Conservation (phyloP, 2,888 invertebrate genomes). For the Nasonia oneida region DNA sequence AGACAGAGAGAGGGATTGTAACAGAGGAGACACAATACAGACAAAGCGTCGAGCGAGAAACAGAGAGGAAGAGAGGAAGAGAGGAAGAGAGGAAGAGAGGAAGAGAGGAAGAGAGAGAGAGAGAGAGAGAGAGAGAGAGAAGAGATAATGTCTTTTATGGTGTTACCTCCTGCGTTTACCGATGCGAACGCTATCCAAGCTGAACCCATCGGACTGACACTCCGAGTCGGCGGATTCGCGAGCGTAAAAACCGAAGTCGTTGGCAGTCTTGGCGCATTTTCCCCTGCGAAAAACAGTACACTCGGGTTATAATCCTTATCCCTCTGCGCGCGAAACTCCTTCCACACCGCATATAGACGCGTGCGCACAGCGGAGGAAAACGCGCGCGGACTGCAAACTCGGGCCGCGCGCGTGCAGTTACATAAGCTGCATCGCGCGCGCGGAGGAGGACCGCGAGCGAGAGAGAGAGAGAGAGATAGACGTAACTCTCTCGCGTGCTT, state of each 20-base stretch:
- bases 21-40: too few relatives aligned
- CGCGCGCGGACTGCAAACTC: slow-evolving; percentile 10
- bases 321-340: background rate
- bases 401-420: background rate
- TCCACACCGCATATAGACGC: background rate
- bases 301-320: background rate
- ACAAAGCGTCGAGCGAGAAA: background rate
- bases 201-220: slow-evolving; percentile 46
- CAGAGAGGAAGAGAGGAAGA: background rate
- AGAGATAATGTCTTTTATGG: background rate
- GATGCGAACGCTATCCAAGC: slow-evolving; percentile 35
- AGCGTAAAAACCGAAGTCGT: slow-evolving; percentile 37
- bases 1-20: too few relatives aligned
- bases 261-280: slow-evolving; percentile 41
- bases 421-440: background rate
- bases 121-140: background rate
- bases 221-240: slow-evolving; percentile 37
- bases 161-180: slow-evolving; percentile 41
- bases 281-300: slow-evolving; percentile 49
- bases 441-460: slow-evolving; percentile 2
- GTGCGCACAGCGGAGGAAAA: background rate
- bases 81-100: too few relatives aligned
- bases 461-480: background rate
- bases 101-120: too few relatives aligned
- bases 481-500: background rate